phyloP scores from a whole-genome alignment of 2,888 invertebrate genomes.

The Branchipolynoe longqiensis region DNA sequence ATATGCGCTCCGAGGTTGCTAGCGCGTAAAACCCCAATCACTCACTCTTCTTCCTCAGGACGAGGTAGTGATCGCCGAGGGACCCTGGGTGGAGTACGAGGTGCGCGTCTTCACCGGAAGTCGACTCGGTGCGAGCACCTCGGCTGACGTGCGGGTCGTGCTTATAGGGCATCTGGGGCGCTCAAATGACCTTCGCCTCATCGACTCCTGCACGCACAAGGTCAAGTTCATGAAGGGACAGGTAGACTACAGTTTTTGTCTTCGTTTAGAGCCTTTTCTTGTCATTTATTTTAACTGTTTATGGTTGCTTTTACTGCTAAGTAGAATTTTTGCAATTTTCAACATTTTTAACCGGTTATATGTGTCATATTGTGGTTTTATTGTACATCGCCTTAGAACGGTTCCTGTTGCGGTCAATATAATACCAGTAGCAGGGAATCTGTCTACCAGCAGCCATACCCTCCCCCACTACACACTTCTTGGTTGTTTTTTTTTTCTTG shows the following conservation, averaged over 20 bases:
- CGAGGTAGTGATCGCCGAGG: too few species aligned
- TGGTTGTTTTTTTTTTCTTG: neutral
- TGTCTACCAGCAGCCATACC: neutral
- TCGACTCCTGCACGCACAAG: conserved; percentile 76
- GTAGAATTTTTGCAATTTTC: too few species aligned
- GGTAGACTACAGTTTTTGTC: too few species aligned
- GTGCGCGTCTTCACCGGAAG: conserved; percentile 77
- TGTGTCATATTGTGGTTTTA: too few species aligned
- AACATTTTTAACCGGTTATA: too few species aligned
- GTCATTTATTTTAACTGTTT: too few species aligned
- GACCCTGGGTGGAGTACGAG: conserved; percentile 77
- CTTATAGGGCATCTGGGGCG: conserved; percentile 79
- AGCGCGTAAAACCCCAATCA: too few species aligned
- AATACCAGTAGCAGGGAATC: neutral
- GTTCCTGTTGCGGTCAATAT: neutral
- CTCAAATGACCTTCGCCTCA: conserved; percentile 74
- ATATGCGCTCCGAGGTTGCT: too few species aligned
- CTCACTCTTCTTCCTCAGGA: too few species aligned
- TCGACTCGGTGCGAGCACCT: conserved; percentile 77
- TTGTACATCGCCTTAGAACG: too few species aligned
- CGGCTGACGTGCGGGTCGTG: conserved; percentile 76
- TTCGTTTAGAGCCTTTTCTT: too few species aligned
- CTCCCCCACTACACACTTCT: neutral
- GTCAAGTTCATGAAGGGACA: conserved; percentile 79
- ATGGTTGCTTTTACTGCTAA: too few species aligned